Evolutionary conservation across 2,113 vertebrate genomes (phyloP).

Genomic region (Colaptes auratus): DNA sequence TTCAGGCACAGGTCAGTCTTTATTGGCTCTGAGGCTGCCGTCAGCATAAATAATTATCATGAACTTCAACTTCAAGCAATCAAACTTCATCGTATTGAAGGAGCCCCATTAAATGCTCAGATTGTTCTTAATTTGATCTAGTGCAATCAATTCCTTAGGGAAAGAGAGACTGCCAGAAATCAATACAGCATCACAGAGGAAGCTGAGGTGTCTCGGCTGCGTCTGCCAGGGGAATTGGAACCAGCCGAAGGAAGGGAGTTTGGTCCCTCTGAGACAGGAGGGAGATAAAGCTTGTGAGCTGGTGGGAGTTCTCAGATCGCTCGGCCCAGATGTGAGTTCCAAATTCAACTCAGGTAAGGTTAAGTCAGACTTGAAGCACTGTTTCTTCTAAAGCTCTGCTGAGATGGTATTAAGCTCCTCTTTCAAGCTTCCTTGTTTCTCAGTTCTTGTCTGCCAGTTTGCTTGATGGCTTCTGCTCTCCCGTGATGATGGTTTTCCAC

Average conservation of each 20-base stretch:
- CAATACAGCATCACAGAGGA: slow-evolving; percentile 36
- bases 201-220: slow-evolving; percentile 11
- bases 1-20: slow-evolving; percentile 34
- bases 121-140: slow-evolving; percentile 74
- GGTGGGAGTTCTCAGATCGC: neutral
- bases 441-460: neutral
- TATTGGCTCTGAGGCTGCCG: slow-evolving; percentile 29
- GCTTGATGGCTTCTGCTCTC: neutral
- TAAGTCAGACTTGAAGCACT: neutral
- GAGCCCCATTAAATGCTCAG: slow-evolving; percentile 64
- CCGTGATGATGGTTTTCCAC: neutral
- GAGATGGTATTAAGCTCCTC: neutral
- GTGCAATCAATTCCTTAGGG: slow-evolving; percentile 48
- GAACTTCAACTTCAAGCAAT: slow-evolving; percentile 66
- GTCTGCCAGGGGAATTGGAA: neutral
- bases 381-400: neutral
- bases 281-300: neutral
- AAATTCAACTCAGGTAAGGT: neutral
- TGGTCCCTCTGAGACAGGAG: neutral
- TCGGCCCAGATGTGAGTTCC: neutral
- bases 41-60: slow-evolving; percentile 70
- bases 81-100: slow-evolving; percentile 58
- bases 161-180: slow-evolving; percentile 64
- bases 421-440: neutral
- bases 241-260: neutral